A percentile compares a stretch with the other conserved stretches of the same genome.
Evolutionary conservation across 2,113 vertebrate genomes (phyloP).

Genomic region (Platysteira castanea): DNA sequence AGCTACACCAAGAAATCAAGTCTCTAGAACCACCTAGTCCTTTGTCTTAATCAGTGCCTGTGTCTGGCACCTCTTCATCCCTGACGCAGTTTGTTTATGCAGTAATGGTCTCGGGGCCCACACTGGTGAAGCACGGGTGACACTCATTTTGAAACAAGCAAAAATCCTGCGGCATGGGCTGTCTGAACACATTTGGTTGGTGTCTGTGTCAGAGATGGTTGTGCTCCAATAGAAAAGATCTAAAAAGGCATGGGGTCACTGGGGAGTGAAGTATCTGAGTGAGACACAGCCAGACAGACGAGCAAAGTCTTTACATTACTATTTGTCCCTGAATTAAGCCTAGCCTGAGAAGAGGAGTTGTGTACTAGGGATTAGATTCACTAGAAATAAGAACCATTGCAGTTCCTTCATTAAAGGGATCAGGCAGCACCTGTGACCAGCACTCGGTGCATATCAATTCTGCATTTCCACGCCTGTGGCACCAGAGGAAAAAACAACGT

Average conservation of each 20-base stretch:
- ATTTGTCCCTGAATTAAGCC: not conserved
- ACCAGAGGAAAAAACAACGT: not conserved
- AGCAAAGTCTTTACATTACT: not conserved
- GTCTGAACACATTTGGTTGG: not conserved
- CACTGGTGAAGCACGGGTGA: not conserved
- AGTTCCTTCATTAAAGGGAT: not conserved
- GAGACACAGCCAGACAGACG: not conserved
- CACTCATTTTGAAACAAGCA: not conserved
- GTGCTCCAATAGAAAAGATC: not conserved
- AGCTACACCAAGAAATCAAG: not conserved
- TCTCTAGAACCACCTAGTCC: not conserved
- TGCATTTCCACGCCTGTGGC: not conserved
- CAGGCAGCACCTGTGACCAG: not conserved
- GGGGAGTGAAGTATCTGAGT: not conserved
- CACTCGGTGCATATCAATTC: not conserved
- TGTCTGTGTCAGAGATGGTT: not conserved
- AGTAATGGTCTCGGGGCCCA: not conserved
- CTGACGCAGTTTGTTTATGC: not conserved
- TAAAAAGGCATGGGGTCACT: not conserved
- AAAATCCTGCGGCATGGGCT: not conserved
- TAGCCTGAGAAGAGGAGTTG: not conserved
- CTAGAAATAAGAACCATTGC: not conserved
- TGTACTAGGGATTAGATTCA: not conserved
- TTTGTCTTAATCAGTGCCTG: not conserved
- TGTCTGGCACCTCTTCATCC: not conserved